Evolutionary conservation across 2,113 vertebrate genomes (phyloP), one percentile per base, ranked within the genome.

Genomic region (Brachypodius melanocephalos): DNA sequence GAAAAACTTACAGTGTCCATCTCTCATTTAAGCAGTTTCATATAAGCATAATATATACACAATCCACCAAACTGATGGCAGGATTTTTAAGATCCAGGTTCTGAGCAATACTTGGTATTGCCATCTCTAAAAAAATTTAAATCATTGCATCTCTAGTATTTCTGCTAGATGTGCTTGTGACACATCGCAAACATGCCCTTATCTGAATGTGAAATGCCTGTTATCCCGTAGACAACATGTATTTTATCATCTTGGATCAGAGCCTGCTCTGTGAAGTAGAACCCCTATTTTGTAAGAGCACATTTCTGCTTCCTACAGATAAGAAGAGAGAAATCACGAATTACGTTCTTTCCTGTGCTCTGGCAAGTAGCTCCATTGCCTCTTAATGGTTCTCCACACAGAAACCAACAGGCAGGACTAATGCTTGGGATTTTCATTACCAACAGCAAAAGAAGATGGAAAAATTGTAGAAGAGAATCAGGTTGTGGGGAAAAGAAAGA

Each of bases 101-200:
- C 36, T 88, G 32, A 94, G 32, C 14, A 40, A 80, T 75, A 91
- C 52, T 51, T 75, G 45, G 24, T 42, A 75, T 32, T 45, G 31
- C 42, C 65, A 96, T 96, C 96, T 97, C 54, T 69, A 91, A 89
- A 90, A 96, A 97, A 93, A 95, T 90, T 76, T 95, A 93, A 96
- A 97, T 97, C 96, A 96, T 83, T 36, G 85, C 89, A 96, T 97
- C 95, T 97, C 93, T 85, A 88, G 80, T 96, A 94, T 96, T 97
- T 97, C 91, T 91, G 84, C 67, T 93, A 69, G 59, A 59, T 95
- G 89, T 89, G 90, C 94, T 96, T 87, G 54, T 46, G 73, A 95
- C 89, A 94, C 88, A 66, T 72, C 2, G 3, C 95, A 97, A 94
- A 96, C 85, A 90, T 94, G 88, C 63, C 94, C 94, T 98, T 95